These are phyloP conservation scores for Tangara arthus DNA, from an alignment of 2,797 vertebrate genomes.

Conservation along the genomic window DNA sequence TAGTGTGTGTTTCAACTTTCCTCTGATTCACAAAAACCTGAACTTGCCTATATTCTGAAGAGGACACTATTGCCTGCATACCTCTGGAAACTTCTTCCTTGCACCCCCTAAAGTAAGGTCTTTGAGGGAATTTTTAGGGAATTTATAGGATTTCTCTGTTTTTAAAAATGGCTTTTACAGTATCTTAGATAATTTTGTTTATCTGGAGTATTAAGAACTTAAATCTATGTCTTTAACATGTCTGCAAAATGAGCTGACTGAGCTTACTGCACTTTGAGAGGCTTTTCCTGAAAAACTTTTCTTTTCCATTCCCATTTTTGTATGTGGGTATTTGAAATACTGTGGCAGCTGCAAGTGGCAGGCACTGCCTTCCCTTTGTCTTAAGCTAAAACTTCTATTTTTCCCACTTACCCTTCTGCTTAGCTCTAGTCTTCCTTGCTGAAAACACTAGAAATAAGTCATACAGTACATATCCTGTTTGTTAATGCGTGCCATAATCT, in stretches of 20 bases:
- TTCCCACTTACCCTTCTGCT: background rate
- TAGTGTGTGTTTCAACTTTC: background rate
- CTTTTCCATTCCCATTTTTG: background rate
- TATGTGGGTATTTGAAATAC: background rate
- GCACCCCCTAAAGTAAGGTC: background rate
- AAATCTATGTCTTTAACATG: background rate
- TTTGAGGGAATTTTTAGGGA: background rate
- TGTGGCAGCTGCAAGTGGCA: background rate
- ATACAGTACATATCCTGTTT: rapidly evolving
- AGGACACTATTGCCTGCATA: background rate
- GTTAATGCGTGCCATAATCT: background rate
- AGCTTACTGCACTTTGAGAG: background rate
- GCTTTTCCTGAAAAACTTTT: background rate
- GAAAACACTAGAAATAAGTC: background rate
- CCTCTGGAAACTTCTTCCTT: background rate
- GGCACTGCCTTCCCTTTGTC: background rate
- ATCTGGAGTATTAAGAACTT: background rate
- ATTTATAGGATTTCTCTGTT: background rate
- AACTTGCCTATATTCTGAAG: background rate
- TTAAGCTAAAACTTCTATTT: background rate
- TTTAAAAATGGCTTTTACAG: background rate
- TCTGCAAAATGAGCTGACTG: background rate
- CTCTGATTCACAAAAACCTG: background rate
- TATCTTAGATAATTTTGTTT: background rate
- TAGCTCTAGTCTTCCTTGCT: background rate